Conservation (phyloP, 2,797 vertebrate genomes). For the Coccyzus lansbergi region DNA sequence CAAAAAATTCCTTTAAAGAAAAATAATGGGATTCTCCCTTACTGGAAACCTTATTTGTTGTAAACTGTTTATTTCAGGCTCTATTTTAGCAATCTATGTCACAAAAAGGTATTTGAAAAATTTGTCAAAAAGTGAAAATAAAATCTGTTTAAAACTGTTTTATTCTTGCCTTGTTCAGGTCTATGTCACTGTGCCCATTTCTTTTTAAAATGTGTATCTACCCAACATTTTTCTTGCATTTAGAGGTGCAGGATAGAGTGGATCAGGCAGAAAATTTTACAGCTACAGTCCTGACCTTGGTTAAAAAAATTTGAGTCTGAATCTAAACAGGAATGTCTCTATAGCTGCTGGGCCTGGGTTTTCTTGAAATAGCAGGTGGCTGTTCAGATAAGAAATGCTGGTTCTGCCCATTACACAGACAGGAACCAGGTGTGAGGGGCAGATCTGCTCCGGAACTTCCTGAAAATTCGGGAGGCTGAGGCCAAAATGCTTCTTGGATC, state of each 20-base stretch:
- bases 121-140: not conserved
- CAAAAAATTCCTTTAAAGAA: not conserved
- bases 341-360: not conserved
- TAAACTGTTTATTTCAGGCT: not conserved
- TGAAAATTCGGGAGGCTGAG: slow-evolving; percentile 25
- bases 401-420: slow-evolving; percentile 48
- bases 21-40: not conserved
- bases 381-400: slow-evolving; percentile 56
- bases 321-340: slow-evolving; percentile 24
- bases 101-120: not conserved
- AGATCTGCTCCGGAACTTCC: slow-evolving; percentile 67
- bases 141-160: not conserved
- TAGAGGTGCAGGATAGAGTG: not conserved
- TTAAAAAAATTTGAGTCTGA: not conserved
- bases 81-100: not conserved
- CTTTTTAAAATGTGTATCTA: not conserved
- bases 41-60: not conserved
- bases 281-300: not conserved
- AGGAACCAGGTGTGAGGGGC: slow-evolving; percentile 66
- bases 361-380: slow-evolving; percentile 55
- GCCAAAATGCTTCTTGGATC: slow-evolving; percentile 53
- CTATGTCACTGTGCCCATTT: not conserved
- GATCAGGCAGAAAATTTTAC: not conserved
- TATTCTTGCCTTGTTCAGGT: not conserved
- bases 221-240: accelerated